Conservation (phyloP, 2,797 vertebrate species). For the Hippopotamyrus pictus region DNA sequence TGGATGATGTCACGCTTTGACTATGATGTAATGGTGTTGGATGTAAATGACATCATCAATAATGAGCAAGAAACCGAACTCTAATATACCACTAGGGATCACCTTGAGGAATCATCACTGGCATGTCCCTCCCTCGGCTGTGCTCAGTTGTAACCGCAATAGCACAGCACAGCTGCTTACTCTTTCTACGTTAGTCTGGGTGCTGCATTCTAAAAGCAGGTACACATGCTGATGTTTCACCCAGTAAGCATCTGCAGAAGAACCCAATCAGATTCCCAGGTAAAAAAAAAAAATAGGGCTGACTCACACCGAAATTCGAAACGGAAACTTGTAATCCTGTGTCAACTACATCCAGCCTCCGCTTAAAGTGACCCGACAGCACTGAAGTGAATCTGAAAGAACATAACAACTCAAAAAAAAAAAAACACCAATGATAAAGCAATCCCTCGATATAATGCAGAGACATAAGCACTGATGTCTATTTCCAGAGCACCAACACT, state of each 20-base stretch:
- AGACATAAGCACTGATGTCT: background rate
- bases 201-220: background rate
- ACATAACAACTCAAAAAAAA: background rate
- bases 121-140: background rate
- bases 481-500: background rate
- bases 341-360: background rate
- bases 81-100: background rate
- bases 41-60: background rate
- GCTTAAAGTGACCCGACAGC: background rate
- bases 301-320: background rate
- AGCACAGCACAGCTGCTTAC: background rate
- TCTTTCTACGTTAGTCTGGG: background rate
- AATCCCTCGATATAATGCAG: background rate
- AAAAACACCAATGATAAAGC: background rate
- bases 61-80: background rate
- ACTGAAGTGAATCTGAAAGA: background rate
- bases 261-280: background rate
- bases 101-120: background rate
- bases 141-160: background rate
- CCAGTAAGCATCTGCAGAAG: constrained; percentile 7
- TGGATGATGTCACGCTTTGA: background rate
- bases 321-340: background rate
- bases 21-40: background rate
- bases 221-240: background rate
- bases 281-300: background rate